Conservation (phyloP, 2,797 vertebrate species). For the Rhincodon typus region DNA sequence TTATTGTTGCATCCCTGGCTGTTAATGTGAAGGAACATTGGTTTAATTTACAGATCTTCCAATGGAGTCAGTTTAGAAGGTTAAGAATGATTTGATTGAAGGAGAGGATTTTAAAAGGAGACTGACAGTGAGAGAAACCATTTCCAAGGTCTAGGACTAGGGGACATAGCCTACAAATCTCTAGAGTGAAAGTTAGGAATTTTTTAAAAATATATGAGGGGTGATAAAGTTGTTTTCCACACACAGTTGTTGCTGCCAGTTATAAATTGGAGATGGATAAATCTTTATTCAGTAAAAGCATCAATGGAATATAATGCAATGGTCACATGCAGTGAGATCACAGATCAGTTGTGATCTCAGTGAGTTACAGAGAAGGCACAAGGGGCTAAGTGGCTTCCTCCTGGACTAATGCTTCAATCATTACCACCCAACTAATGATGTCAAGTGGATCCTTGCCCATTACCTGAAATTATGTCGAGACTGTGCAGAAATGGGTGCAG, state of each 20-base stretch:
- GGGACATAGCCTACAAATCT: background rate
- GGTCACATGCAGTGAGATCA: background rate
- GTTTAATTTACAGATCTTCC: background rate
- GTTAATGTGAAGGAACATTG: background rate
- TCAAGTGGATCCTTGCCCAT: background rate
- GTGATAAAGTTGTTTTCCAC: background rate
- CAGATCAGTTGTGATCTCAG: background rate
- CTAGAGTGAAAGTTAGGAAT: background rate
- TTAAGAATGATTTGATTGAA: background rate
- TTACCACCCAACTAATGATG: background rate
- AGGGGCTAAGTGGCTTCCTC: background rate
- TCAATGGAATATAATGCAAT: background rate
- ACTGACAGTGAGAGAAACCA: background rate
- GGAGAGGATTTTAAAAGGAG: too few relatives aligned
- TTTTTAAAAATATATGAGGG: background rate
- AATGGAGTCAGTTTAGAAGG: background rate
- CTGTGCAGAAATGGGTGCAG: too few relatives aligned
- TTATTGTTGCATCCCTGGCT: background rate
- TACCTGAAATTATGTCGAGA: background rate
- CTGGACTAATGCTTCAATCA: background rate
- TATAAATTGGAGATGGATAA: background rate
- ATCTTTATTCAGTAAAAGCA: background rate
- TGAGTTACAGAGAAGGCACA: background rate
- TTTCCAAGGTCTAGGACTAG: background rate
- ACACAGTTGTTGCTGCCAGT: background rate